These are phyloP conservation scores for Rousettus madagascariensis DNA, from an alignment of 2,797 vertebrate species.

Conservation along the genomic window DNA sequence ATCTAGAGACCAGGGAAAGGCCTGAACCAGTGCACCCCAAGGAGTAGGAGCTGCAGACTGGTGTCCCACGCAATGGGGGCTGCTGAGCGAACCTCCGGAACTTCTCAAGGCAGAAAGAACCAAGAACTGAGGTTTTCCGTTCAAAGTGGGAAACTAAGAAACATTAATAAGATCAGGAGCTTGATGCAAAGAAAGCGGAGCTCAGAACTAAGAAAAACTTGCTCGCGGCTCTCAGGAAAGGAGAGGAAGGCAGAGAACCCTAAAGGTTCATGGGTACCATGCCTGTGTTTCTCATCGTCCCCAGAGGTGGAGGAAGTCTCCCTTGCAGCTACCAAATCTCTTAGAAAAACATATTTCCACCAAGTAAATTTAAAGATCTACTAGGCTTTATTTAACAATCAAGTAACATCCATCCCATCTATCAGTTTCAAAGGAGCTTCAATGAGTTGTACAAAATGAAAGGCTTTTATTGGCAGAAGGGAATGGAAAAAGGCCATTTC, in stretches of 20 bases:
- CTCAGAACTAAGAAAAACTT: background rate
- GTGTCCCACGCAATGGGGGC: background rate
- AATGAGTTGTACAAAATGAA: background rate
- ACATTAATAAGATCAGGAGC: background rate
- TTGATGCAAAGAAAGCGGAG: background rate
- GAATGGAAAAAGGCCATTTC: background rate
- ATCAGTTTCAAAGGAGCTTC: background rate
- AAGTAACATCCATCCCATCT: background rate
- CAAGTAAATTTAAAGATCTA: background rate
- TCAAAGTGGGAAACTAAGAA: background rate
- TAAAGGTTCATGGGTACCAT: background rate
- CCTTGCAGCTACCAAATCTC: background rate
- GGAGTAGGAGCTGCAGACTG: background rate
- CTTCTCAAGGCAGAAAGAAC: background rate
- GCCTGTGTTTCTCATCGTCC: background rate
- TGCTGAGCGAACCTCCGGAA: background rate
- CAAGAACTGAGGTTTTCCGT: background rate
- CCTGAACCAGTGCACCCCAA: background rate
- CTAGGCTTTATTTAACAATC: background rate
- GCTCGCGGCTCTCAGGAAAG: background rate
- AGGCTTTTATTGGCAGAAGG: background rate
- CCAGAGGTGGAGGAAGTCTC: background rate
- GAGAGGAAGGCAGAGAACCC: background rate
- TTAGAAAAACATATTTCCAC: background rate
- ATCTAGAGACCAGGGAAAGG: background rate